Evolutionary conservation across 1,140 invertebrate species (phyloP).

Genomic region (Lordiphosa clarofinis): DNA sequence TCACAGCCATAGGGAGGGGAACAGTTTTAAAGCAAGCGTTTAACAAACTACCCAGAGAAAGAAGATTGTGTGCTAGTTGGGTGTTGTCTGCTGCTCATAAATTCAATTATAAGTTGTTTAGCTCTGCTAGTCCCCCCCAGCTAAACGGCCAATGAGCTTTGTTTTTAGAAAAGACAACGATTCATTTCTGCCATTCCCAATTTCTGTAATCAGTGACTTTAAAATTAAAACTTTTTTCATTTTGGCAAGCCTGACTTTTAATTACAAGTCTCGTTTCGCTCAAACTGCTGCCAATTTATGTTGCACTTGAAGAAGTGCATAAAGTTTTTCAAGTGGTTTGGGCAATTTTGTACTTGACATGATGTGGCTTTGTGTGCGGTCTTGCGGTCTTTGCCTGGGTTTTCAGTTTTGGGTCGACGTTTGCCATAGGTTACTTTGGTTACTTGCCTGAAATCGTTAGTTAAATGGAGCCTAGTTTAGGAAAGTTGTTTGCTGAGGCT

Average conservation of each 20-base stretch:
- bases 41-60: constrained; percentile 32
- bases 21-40: constrained; percentile 33
- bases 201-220: constrained; percentile 1
- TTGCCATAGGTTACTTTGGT: constrained; percentile 23
- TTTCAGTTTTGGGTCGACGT: neutral
- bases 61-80: constrained; percentile 27
- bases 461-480: constrained; percentile 51
- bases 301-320: constrained; percentile 63
- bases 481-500: constrained; percentile 20
- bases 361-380: constrained; percentile 41
- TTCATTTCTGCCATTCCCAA: too few species aligned
- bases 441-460: constrained; percentile 24
- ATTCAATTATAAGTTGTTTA: constrained; percentile 56
- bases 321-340: constrained; percentile 65
- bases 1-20: constrained; percentile 9
- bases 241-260: constrained; percentile 33
- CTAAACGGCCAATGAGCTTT: constrained; percentile 4
- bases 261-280: constrained; percentile 29
- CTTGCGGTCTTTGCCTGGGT: constrained; percentile 1
- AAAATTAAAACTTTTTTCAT: constrained; percentile 24
- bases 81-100: constrained; percentile 41
- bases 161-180: neutral
- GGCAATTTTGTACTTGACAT: constrained; percentile 71
- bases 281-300: constrained; percentile 66
- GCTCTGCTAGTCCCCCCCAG: constrained; percentile 14